These are phyloP conservation scores for Tinea trinotella DNA, from an alignment of 2,888 invertebrate species.

Conservation along the genomic window DNA sequence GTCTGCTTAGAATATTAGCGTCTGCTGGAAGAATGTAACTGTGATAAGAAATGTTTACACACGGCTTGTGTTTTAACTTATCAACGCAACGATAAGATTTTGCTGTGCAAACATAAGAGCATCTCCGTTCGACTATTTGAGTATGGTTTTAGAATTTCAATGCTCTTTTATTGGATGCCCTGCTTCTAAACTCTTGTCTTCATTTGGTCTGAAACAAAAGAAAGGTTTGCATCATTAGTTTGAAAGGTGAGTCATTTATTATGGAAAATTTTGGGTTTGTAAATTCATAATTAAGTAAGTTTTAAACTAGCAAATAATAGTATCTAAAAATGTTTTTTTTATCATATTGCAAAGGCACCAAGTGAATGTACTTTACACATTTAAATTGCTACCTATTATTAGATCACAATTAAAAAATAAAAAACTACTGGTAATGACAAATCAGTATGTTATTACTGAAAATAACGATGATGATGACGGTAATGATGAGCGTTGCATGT, in stretches of 20 bases:
- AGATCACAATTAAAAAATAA: not conserved
- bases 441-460: no score
- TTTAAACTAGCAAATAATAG: not conserved
- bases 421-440: no score
- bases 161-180: not conserved
- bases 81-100: constrained; percentile 59
- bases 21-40: constrained; percentile 48
- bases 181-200: not conserved
- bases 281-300: no score
- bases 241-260: not conserved
- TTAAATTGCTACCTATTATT: not conserved
- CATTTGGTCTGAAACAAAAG: constrained; percentile 18
- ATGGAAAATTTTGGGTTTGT: not conserved
- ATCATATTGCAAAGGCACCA: not conserved
- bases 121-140: constrained; percentile 59
- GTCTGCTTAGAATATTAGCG: constrained; percentile 47
- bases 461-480: no score
- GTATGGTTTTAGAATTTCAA: constrained; percentile 47
- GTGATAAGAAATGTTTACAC: constrained; percentile 64
- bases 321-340: not conserved
- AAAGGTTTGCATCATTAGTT: not conserved
- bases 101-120: constrained; percentile 58
- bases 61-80: constrained; percentile 68
- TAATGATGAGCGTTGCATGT: no score
- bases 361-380: not conserved